These are phyloP conservation scores for Tipula confusa DNA, from an alignment of 2,888 invertebrate genomes.

Conservation along the genomic window DNA sequence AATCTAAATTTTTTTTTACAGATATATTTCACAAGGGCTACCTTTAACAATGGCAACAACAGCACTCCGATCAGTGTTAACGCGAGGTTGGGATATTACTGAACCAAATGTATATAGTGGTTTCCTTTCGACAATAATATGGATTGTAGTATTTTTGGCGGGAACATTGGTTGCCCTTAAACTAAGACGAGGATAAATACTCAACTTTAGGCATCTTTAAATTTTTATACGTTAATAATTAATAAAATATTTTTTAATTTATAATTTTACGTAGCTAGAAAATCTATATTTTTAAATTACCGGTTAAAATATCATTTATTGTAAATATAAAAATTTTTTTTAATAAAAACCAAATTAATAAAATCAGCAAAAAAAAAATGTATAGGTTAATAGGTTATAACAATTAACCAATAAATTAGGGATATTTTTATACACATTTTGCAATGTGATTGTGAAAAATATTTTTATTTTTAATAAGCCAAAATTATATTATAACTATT, in stretches of 20 bases:
- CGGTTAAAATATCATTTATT: neutral
- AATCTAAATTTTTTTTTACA: slow-evolving; percentile 36
- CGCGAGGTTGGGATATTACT: slow-evolving; percentile 78
- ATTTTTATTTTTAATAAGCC: slow-evolving; percentile 15
- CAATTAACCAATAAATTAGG: neutral
- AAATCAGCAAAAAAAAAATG: neutral
- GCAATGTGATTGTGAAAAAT: neutral
- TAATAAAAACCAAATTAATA: neutral
- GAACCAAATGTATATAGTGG: slow-evolving; percentile 84
- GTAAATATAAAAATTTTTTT: neutral
- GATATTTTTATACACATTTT: neutral
- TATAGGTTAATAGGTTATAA: neutral
- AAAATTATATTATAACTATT: slow-evolving; percentile 16
- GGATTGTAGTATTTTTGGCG: slow-evolving; percentile 79
- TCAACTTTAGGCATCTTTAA: neutral
- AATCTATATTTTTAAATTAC: neutral
- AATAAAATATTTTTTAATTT: neutral
- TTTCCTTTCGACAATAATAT: slow-evolving; percentile 76
- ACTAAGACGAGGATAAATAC: slow-evolving; percentile 67
- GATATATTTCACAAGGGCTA: slow-evolving; percentile 74
- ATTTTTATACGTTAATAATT: neutral
- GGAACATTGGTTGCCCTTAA: slow-evolving; percentile 75
- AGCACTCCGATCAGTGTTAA: slow-evolving; percentile 78
- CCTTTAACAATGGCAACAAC: slow-evolving; percentile 92
- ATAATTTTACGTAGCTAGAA: neutral